phyloP scores from a whole-genome alignment of 2,888 invertebrate species.

The Nomada fabriciana region DNA sequence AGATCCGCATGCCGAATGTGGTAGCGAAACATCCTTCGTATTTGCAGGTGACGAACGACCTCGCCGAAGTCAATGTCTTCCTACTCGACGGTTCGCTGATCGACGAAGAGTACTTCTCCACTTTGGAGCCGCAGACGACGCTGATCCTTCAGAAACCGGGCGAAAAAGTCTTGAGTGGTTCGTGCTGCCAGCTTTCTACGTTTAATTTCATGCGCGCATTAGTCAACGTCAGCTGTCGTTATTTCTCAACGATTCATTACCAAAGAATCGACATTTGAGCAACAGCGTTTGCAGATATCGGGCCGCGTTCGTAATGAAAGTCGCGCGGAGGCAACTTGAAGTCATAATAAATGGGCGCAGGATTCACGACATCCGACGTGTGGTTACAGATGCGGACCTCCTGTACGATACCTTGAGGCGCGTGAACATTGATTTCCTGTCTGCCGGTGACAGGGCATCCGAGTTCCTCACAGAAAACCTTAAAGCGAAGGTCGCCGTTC shows the following conservation, averaged over 20 bases:
- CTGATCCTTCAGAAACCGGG: constrained; percentile 86
- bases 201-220: neutral
- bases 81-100: constrained; percentile 81
- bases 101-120: constrained; percentile 91
- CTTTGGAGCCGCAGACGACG: constrained; percentile 90
- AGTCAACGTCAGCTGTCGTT: no score
- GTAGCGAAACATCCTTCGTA: neutral
- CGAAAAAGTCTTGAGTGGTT: constrained; percentile 83
- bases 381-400: constrained; percentile 88
- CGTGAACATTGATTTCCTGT: constrained; percentile 89
- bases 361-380: neutral
- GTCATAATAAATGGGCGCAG: neutral
- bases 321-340: neutral
- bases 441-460: constrained; percentile 89
- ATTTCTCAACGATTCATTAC: no score
- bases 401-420: constrained; percentile 89
- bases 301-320: neutral
- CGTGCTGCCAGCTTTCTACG: constrained; percentile 8
- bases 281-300: no score
- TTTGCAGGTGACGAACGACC: constrained; percentile 73
- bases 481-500: constrained; percentile 85
- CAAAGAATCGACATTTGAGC: no score
- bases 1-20: neutral
- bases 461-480: constrained; percentile 90
- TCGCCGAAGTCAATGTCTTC: constrained; percentile 77